These are phyloP conservation scores for Chrysocyon brachyurus DNA, from an alignment of 2,797 vertebrate species.

Conservation along the genomic window DNA sequence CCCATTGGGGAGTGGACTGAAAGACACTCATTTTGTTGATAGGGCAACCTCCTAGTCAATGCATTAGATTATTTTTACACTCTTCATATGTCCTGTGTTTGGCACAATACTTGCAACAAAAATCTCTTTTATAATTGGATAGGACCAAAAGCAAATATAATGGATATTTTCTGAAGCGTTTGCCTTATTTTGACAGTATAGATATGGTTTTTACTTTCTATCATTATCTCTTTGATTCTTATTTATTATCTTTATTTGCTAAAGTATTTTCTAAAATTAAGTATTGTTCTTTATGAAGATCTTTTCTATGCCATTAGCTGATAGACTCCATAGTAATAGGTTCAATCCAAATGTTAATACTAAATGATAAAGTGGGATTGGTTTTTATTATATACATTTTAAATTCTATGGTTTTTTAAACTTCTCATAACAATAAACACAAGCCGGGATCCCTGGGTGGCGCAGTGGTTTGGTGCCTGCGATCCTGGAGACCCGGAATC, in stretches of 20 bases:
- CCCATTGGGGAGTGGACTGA: not conserved
- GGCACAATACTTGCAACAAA: not conserved
- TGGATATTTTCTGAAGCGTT: not conserved
- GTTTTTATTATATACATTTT: not conserved
- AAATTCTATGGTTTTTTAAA: slow-evolving; percentile 43
- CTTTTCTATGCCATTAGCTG: slow-evolving; percentile 10
- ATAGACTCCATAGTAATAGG: not conserved
- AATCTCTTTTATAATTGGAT: slow-evolving; percentile 6
- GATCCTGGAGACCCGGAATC: too few species aligned
- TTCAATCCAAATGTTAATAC: slow-evolving; percentile 28
- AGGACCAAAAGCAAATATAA: slow-evolving; percentile 45
- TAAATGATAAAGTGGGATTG: slow-evolving; percentile 45
- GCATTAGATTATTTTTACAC: not conserved
- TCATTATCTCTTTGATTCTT: slow-evolving; percentile 15
- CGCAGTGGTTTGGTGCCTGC: too few species aligned
- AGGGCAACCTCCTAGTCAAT: not conserved
- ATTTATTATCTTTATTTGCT: slow-evolving; percentile 49
- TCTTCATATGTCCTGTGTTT: slow-evolving; percentile 1
- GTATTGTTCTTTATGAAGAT: not conserved
- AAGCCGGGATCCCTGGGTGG: not conserved
- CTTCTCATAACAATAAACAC: slow-evolving; percentile 47
- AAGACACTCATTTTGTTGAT: slow-evolving; percentile 3
- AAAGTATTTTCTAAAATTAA: slow-evolving; percentile 27
- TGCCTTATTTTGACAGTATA: not conserved
- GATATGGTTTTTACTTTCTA: not conserved